Evolutionary conservation across 2,797 vertebrate genomes (phyloP), one percentile per base, ranked within the genome.

Genomic region (Anguilla anguilla): DNA sequence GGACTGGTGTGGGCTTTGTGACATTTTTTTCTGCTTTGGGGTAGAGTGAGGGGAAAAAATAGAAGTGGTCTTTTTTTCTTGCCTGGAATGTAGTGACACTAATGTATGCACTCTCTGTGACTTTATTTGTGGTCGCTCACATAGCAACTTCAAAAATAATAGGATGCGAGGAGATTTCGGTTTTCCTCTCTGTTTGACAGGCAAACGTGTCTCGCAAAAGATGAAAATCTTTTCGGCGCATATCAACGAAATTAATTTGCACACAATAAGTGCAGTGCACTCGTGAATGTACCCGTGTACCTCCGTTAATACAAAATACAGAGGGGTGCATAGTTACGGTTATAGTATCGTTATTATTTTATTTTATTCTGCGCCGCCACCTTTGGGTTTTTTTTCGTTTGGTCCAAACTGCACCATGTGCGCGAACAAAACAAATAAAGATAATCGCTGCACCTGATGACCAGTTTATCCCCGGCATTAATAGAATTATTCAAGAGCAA

Each of bases 51-150:
- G 39, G 51, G 74, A 25, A 31, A 39, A 74, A 49, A 22, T 53
- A 0, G 46, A 13, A 3, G 4, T 53, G 43, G 10, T 84, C 17
- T 51, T 61, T 57, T 88, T 82, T 85, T 83, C 87, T 85, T 88
- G 3, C 87, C 88, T 89, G 86, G 59, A 87, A 64, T n/a, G 4
- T 67, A 25, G 61, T 67, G 61, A 67, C 22, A 67, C 61, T 25
- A 67, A 67, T 94, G 92, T 94, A 94, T 95, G 93, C 94, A 92
- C 94, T 94, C 93, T 91, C 91, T 93, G 90, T 94, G 94, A 95
- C 94, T 95, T 95, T 96, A 95, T 96, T 95, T 96, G 95, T 95
- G 93, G 93, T 92, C 92, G 93, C 93, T 94, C 94, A 92, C 93
- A 94, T 94, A 92, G 88, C 92, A 92, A 95, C 95, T 95, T 96